Evolutionary conservation across 2,888 invertebrate genomes (phyloP).

Genomic region (Callyntrura sp.): DNA sequence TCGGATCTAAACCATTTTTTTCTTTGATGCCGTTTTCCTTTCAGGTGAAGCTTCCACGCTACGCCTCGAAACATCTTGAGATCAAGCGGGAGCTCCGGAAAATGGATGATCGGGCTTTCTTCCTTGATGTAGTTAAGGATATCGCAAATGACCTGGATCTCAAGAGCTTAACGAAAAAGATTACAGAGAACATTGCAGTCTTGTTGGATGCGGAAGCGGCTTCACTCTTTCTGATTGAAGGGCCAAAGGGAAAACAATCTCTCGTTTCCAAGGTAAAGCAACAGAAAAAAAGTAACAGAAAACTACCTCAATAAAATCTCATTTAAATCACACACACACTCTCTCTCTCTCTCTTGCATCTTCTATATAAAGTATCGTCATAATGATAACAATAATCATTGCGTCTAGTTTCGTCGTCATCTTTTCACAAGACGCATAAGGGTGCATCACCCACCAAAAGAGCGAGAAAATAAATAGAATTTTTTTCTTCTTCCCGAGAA

Average conservation of each 20-base stretch:
- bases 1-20: neutral
- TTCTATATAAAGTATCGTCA: no score
- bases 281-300: neutral
- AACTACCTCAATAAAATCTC: neutral
- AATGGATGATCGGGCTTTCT: constrained; percentile 86
- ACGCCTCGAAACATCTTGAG: constrained; percentile 86
- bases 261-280: constrained; percentile 86
- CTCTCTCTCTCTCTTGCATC: no score
- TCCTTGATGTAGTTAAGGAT: constrained; percentile 87
- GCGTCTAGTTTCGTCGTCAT: no score
- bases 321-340: constrained; percentile 5
- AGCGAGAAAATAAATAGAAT: no score
- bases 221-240: constrained; percentile 86
- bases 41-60: constrained; percentile 85
- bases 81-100: constrained; percentile 85
- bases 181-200: constrained; percentile 86
- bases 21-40: neutral
- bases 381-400: no score
- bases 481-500: neutral
- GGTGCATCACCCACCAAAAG: no score
- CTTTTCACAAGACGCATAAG: no score
- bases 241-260: constrained; percentile 85
- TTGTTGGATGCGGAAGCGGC: constrained; percentile 86
- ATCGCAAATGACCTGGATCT: constrained; percentile 87
- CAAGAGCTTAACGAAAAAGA: constrained; percentile 86